Evolutionary conservation across 2,888 invertebrate species (phyloP).

Genomic region (Drosophila paramelanica): DNA sequence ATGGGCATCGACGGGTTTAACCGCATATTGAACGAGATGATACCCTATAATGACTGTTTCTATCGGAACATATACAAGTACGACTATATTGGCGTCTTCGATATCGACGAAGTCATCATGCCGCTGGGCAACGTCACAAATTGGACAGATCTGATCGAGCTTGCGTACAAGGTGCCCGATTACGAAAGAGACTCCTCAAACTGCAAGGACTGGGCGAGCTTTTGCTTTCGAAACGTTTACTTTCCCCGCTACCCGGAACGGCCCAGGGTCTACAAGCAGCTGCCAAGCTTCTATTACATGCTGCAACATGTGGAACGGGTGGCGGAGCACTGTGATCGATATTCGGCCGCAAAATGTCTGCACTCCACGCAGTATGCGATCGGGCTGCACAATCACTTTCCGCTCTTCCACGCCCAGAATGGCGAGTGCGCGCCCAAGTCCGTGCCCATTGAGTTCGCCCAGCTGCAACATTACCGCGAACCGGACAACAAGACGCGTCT

Average conservation of each 20-base stretch:
- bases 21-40: conserved; percentile 96
- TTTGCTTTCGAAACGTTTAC: conserved; percentile 95
- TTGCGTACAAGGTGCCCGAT: conserved; percentile 84
- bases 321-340: conserved; percentile 94
- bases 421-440: conserved; percentile 92
- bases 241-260: conserved; percentile 93
- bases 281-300: conserved; percentile 96
- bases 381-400: conserved; percentile 96
- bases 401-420: conserved; percentile 90
- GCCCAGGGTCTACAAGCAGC: conserved; percentile 90
- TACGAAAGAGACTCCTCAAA: conserved; percentile 85
- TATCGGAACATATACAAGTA: conserved; percentile 96
- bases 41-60: conserved; percentile 97
- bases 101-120: conserved; percentile 97
- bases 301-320: conserved; percentile 95
- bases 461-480: conserved; percentile 96
- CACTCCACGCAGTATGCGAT: conserved; percentile 94
- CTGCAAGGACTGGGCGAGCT: conserved; percentile 85
- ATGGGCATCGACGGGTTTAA: conserved; percentile 93
- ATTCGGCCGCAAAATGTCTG: conserved; percentile 95
- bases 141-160: conserved; percentile 91
- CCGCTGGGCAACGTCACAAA: conserved; percentile 88
- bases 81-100: conserved; percentile 93
- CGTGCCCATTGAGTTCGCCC: conserved; percentile 91
- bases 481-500: conserved; percentile 92